Evolutionary conservation across 2,797 vertebrate species (phyloP).

Genomic region (Cossypha caffra): DNA sequence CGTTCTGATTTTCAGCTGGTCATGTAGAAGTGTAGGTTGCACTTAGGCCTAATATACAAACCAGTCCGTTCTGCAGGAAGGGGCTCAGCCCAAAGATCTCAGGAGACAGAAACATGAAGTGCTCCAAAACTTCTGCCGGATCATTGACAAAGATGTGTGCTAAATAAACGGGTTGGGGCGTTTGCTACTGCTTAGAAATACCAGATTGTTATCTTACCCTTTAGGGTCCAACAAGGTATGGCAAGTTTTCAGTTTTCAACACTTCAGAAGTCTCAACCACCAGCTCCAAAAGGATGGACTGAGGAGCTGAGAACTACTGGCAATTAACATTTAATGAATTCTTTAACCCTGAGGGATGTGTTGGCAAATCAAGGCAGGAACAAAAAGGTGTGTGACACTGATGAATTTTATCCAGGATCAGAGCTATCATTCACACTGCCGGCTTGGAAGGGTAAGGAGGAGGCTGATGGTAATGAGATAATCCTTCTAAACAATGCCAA

Average conservation of each 20-base stretch:
- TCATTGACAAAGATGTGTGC: accelerated
- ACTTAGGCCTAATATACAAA: background rate
- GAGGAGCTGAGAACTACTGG: background rate
- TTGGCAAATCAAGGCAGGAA: background rate
- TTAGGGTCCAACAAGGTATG: background rate
- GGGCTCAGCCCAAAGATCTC: background rate
- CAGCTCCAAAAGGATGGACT: background rate
- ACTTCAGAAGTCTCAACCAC: background rate
- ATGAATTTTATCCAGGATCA: background rate
- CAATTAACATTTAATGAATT: background rate
- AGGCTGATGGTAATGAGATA: background rate
- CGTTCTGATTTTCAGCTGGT: accelerated
- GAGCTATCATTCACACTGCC: background rate
- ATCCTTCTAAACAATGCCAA: background rate
- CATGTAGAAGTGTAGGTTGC: accelerated
- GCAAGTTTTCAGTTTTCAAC: background rate
- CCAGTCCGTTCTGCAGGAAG: background rate
- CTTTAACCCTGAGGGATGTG: background rate
- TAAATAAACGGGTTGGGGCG: accelerated
- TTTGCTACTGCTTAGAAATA: background rate
- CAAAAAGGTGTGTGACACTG: accelerated
- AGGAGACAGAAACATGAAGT: background rate
- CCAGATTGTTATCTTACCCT: background rate
- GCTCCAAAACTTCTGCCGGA: background rate
- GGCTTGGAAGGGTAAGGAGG: background rate